Conservation (phyloP, 2,797 vertebrate species). For the Rousettus madagascariensis region DNA sequence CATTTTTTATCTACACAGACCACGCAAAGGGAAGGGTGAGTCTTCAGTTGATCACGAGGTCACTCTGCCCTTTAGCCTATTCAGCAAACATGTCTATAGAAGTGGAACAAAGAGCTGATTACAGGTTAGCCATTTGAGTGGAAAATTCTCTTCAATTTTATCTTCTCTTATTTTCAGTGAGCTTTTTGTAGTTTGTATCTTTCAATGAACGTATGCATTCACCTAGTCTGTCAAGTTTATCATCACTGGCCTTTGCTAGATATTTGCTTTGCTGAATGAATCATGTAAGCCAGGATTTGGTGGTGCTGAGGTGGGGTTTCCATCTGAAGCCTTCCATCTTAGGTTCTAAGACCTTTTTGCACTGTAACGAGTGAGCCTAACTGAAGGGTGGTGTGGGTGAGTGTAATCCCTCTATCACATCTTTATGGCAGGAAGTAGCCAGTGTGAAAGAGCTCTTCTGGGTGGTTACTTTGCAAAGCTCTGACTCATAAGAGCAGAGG, state of each 20-base stretch:
- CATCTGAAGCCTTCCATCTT: background rate
- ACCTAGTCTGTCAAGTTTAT: background rate
- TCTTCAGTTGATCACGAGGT: no score
- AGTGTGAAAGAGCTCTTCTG: background rate
- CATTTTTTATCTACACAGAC: no score
- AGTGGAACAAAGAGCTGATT: no score
- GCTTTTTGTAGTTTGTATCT: background rate
- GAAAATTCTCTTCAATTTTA: background rate
- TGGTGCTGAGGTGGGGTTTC: background rate
- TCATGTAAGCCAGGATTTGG: background rate
- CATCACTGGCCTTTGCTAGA: background rate
- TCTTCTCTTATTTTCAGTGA: background rate
- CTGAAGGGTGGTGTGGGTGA: background rate
- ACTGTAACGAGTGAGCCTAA: background rate
- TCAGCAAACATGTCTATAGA: no score
- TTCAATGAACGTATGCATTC: background rate
- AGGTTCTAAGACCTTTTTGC: background rate
- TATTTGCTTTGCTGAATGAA: background rate
- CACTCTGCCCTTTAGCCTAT: no score
- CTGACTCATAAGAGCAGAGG: background rate
- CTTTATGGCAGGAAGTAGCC: background rate
- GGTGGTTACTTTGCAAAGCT: background rate
- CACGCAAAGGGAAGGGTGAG: no score
- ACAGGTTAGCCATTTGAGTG: no score
- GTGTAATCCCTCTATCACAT: background rate